phyloP scores from a whole-genome alignment of 2,888 invertebrate species.

The Amphimallon solstitiale region DNA sequence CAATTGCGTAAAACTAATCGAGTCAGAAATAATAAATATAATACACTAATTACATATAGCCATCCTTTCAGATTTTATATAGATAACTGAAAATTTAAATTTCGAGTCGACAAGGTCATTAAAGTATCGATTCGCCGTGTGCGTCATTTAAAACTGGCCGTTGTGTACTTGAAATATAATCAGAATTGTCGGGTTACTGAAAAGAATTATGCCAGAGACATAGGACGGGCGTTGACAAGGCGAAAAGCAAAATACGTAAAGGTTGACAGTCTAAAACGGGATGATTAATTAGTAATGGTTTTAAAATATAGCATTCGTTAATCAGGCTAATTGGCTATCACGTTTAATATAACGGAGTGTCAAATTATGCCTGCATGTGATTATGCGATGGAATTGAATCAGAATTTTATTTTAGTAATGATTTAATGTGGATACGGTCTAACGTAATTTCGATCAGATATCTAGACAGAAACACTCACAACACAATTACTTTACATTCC shows the following conservation, averaged over 20 bases:
- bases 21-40: no score
- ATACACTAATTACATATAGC: no score
- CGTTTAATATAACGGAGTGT: background rate
- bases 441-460: no score
- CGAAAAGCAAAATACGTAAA: background rate
- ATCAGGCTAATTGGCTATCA: conserved; percentile 24
- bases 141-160: background rate
- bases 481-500: no score
- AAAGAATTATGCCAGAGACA: background rate
- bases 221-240: background rate
- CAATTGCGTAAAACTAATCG: no score
- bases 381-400: no score
- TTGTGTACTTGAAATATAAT: conserved; percentile 6
- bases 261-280: conserved; percentile 4
- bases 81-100: background rate
- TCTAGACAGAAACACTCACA: no score
- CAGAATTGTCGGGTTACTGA: conserved; percentile 8
- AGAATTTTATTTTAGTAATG: no score
- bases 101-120: background rate
- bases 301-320: conserved; percentile 22
- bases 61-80: no score
- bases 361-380: no score
- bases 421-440: no score
- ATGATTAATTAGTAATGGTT: conserved; percentile 21
- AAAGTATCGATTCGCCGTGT: background rate